phyloP scores from a whole-genome alignment of 2,888 invertebrate genomes.

The Rhimphoctona megacephalus region DNA sequence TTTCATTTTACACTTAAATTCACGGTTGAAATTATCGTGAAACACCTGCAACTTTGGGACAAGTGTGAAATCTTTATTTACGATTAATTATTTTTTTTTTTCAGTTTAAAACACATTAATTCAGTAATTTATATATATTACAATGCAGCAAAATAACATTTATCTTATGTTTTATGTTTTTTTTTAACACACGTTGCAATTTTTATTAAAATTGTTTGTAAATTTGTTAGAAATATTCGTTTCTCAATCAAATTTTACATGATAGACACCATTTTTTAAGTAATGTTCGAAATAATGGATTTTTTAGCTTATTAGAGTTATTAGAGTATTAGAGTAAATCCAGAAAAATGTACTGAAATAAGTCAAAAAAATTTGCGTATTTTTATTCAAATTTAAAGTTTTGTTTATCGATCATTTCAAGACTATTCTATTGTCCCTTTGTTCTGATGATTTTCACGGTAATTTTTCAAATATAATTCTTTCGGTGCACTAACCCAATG shows the following conservation, averaged over 20 bases:
- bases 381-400: not conserved
- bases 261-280: not conserved
- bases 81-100: not conserved
- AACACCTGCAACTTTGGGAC: not conserved
- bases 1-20: not conserved
- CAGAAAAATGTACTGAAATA: not conserved
- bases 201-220: not conserved
- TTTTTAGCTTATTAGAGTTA: not conserved
- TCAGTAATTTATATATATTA: not conserved
- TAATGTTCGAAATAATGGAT: not conserved
- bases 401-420: not conserved
- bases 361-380: not conserved
- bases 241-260: not conserved
- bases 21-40: not conserved
- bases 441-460: not conserved
- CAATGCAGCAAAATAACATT: not conserved
- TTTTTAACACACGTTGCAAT: not conserved
- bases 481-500: constrained; percentile 12
- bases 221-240: not conserved
- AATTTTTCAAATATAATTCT: not conserved
- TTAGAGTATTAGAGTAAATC: too few relatives aligned
- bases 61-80: not conserved
- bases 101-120: not conserved
- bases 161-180: not conserved
- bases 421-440: not conserved